phyloP scores from a whole-genome alignment of 2,888 invertebrate genomes.

The Sympetrum striolatum region DNA sequence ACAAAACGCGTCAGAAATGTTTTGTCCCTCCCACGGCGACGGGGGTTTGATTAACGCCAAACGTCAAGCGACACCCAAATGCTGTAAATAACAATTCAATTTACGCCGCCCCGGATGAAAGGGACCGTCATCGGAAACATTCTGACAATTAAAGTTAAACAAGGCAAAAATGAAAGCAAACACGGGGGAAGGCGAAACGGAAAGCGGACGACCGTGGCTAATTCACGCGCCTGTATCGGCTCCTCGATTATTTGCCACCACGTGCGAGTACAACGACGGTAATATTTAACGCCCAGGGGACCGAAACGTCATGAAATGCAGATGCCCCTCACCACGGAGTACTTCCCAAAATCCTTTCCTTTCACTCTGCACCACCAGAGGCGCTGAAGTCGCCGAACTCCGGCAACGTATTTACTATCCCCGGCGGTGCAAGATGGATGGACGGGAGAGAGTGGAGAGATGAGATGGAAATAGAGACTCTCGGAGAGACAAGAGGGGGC shows the following conservation, averaged over 20 bases:
- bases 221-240: background rate
- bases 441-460: background rate
- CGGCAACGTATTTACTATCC: background rate
- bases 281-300: slow-evolving; percentile 11
- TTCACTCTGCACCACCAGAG: background rate
- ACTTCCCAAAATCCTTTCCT: background rate
- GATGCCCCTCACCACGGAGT: background rate
- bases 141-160: background rate
- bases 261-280: background rate
- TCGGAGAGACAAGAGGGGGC: background rate
- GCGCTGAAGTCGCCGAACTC: background rate
- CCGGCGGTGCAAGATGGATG: background rate
- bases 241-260: background rate
- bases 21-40: background rate
- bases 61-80: background rate
- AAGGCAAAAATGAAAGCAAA: background rate
- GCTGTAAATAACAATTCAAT: background rate
- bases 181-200: background rate
- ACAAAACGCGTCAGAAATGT: background rate
- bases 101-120: background rate
- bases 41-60: background rate
- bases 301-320: slow-evolving; percentile 31
- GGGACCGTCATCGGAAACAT: background rate
- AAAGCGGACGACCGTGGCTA: background rate
- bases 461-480: background rate